Evolutionary conservation across 1,140 invertebrate genomes (phyloP), one percentile per base, ranked within the genome.

Genomic region (Anagrus nilaparvatae): DNA sequence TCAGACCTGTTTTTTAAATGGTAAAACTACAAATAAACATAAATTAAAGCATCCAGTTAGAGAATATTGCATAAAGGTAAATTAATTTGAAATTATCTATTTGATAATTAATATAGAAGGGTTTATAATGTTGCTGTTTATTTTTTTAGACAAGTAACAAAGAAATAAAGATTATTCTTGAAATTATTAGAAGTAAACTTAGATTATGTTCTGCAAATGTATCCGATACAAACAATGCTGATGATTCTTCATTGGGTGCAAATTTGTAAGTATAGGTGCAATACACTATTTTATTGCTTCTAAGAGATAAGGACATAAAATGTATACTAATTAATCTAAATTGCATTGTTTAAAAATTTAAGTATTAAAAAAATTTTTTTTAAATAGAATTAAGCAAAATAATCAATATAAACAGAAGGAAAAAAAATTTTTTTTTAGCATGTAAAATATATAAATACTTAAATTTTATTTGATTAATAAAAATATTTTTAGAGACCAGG

Each of bases 1-100:
- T 57, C 85, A 88, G 57, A 75, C 75, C 25, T 88, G 84, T 60
- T 88, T 88, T 63, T 80, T 86, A 58, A 72, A 74, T 50, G 82
- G 81, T n/a, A 70, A 75, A 53, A 74, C 67, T 41, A 75, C 75
- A 6, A 79, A 77, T 56, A 76, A 73, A 48, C 84, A 88, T 56
- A 86, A 85, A 67, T 55, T 81, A 7, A 77, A 75, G 30, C 84
- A 88, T 71, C 80, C 81, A 31, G 78, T 72, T 47, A 78, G 85
- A 55, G 84, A 87, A 70, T 87, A 86, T 64, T 84, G 81, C 47
- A 61, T 61, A n/a, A 65, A 73, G 65, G 73, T 72, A 59, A 39
- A 19, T 45, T 37, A 43, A 24, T 25, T 46, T 33, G 25, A 28
- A 25, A 9, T 35, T 42, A 41, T 44, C 44, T 5, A 39, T 42